Percentiles rank a stretch among this genome's conserved stretches.
Conservation (phyloP, 2,888 invertebrate genomes). For the Eupithecia exiguata region DNA sequence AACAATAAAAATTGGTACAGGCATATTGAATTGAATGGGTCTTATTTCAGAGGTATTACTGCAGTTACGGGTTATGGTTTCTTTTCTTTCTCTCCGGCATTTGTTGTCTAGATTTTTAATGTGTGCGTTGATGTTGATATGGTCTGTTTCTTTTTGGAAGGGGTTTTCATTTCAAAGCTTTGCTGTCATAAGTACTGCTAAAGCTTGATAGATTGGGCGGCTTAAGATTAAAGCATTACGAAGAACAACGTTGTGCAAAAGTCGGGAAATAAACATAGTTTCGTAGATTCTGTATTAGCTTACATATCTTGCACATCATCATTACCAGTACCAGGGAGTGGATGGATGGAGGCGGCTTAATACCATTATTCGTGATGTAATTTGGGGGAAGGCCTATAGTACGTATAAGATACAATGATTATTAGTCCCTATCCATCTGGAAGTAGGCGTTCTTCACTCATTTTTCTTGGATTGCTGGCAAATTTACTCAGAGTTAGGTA, state of each 20-base stretch:
- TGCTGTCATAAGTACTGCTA: neutral
- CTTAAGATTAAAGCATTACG: neutral
- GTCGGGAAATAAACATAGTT: neutral
- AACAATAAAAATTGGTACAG: slow-evolving; percentile 34
- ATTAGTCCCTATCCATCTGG: neutral
- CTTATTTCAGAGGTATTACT: slow-evolving; percentile 31
- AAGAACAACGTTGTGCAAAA: neutral
- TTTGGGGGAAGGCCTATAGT: too few species aligned
- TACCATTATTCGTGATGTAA: too few species aligned
- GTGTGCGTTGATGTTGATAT: neutral
- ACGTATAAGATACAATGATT: neutral
- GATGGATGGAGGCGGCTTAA: too few species aligned
- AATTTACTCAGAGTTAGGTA: neutral
- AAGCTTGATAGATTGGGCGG: neutral
- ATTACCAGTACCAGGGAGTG: too few species aligned
- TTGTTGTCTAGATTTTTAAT: neutral
- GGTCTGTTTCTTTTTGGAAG: neutral
- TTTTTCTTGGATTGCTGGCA: neutral
- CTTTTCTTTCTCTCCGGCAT: neutral
- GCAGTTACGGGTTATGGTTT: neutral
- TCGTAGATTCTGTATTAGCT: neutral
- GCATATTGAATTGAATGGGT: slow-evolving; percentile 26
- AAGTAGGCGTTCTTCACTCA: too few species aligned
- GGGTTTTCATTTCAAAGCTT: neutral
- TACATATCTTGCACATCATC: neutral